These are phyloP conservation scores for Griposia aprilina DNA, from an alignment of 2,888 invertebrate genomes.

Conservation along the genomic window DNA sequence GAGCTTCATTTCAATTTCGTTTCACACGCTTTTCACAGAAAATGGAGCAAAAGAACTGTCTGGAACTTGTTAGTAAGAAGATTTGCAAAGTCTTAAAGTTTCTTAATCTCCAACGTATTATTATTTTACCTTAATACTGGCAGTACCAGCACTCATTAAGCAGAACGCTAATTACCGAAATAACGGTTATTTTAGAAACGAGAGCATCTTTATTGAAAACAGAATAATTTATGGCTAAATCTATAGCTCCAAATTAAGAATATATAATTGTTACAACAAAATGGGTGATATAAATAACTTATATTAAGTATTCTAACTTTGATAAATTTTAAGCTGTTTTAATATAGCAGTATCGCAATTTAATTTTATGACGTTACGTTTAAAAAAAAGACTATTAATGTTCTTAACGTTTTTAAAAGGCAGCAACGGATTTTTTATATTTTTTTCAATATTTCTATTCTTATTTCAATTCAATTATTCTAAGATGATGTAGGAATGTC, in stretches of 20 bases:
- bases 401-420: neutral
- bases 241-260: conserved; percentile 35
- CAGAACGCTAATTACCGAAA: conserved; percentile 5
- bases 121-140: neutral
- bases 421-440: neutral
- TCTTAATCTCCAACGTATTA: conserved; percentile 3
- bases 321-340: conserved; percentile 13
- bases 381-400: neutral
- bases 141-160: neutral
- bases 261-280: conserved; percentile 58
- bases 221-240: conserved; percentile 36
- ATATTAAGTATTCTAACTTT: conserved; percentile 53
- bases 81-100: neutral
- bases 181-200: conserved; percentile 38
- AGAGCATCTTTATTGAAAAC: conserved; percentile 48
- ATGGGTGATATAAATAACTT: conserved; percentile 68
- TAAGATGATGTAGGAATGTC: neutral
- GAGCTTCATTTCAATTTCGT: conserved; percentile 10
- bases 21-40: conserved; percentile 3
- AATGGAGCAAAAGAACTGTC: neutral
- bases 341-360: neutral
- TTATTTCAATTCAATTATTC: conserved; percentile 1
- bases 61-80: neutral
- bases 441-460: neutral
- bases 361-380: neutral